These are phyloP conservation scores for Syrrhaptes paradoxus DNA, from an alignment of 2,113 vertebrate genomes.

Conservation along the genomic window DNA sequence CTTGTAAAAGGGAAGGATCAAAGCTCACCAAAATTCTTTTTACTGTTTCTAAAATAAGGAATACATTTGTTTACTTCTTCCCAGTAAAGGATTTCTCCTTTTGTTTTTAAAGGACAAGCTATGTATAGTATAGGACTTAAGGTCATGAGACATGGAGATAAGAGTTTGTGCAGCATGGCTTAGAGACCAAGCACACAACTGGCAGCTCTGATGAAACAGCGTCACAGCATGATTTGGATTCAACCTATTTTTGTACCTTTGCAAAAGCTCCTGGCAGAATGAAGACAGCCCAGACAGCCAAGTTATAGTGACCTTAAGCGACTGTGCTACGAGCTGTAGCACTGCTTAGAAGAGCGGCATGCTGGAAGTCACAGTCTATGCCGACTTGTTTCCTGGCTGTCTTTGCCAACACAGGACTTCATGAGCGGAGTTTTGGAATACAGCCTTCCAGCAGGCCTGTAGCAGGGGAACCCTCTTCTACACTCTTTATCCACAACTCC, in stretches of 20 bases:
- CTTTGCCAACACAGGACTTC: neutral
- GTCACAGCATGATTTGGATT: neutral
- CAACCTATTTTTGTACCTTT: neutral
- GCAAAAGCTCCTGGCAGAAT: neutral
- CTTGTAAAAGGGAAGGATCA: neutral
- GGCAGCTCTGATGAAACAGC: neutral
- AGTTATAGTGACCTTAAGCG: neutral
- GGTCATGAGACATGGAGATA: neutral
- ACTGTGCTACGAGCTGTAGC: rapidly evolving
- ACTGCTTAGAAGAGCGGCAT: neutral
- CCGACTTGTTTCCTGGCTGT: neutral
- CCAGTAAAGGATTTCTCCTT: neutral
- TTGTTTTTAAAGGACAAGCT: neutral
- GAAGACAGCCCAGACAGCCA: neutral
- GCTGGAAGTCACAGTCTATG: neutral
- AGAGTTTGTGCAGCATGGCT: neutral
- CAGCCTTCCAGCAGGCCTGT: neutral
- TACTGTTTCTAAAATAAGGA: neutral
- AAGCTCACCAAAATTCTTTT: neutral
- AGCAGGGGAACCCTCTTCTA: neutral
- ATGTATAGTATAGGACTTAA: neutral
- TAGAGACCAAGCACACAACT: neutral
- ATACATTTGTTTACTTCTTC: neutral
- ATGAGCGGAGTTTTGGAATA: neutral
- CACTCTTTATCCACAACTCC: neutral